Conservation (phyloP, 2,797 vertebrate genomes). For the Emydoidea blandingii region DNA sequence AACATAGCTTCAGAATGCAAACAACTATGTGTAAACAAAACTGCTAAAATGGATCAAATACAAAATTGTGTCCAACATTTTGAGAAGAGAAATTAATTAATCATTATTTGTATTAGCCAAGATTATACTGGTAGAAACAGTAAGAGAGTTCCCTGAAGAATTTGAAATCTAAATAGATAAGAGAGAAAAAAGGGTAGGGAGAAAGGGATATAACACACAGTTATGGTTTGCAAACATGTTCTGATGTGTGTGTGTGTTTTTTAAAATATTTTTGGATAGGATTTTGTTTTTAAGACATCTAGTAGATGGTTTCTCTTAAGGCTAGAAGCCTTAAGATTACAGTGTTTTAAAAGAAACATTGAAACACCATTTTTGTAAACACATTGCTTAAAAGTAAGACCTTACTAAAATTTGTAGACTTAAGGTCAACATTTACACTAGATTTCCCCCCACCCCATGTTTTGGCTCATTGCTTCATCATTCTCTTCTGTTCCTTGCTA, state of each 20-base stretch:
- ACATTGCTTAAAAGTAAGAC: not conserved
- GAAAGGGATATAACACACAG: not conserved
- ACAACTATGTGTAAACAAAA: not conserved
- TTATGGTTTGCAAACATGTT: not conserved
- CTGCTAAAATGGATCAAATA: constrained; percentile 13
- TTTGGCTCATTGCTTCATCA: not conserved
- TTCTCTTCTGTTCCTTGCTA: not conserved
- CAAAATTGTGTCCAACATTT: not conserved
- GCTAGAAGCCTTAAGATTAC: not conserved
- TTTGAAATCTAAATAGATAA: not conserved
- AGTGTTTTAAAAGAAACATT: not conserved
- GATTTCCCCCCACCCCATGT: accelerated
- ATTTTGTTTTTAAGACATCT: constrained; percentile 1
- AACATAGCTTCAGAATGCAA: not conserved
- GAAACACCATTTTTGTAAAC: not conserved
- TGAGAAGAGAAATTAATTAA: not conserved
- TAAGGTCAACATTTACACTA: not conserved
- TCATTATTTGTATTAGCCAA: not conserved
- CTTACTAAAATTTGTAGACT: not conserved
- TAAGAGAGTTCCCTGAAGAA: not conserved
- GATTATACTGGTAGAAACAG: not conserved
- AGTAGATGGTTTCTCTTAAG: not conserved
- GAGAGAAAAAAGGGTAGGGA: accelerated
- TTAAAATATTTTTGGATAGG: not conserved
- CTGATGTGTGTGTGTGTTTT: not conserved